phyloP scores from a whole-genome alignment of 2,797 vertebrate species.

The Nannoperca obscura region DNA sequence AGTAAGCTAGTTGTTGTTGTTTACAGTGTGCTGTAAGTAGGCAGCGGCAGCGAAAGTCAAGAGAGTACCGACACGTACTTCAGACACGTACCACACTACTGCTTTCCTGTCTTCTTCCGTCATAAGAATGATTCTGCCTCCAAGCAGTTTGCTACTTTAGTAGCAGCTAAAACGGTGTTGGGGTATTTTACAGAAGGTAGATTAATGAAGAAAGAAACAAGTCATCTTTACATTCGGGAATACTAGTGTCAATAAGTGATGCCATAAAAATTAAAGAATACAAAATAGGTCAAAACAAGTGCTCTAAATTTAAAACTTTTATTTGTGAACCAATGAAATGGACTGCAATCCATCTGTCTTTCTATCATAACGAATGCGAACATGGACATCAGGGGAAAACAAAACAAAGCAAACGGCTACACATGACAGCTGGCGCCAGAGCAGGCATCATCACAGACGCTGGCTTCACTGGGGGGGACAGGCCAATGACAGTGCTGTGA shows the following conservation, averaged over 20 bases:
- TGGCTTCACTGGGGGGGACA: constrained; percentile 35
- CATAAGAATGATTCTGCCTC: no score
- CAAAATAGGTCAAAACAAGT: constrained; percentile 2
- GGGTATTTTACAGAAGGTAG: not conserved
- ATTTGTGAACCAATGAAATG: constrained; percentile 74
- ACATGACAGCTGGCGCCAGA: constrained; percentile 84
- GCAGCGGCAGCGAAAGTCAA: no score
- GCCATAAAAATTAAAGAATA: not conserved
- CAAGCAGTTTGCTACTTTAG: no score
- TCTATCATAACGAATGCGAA: constrained; percentile 78
- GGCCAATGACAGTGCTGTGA: not conserved
- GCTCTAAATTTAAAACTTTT: constrained; percentile 72
- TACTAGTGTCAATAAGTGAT: not conserved
- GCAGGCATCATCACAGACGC: constrained; percentile 45
- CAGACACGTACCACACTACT: no score
- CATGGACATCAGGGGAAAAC: constrained; percentile 50
- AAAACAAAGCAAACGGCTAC: constrained; percentile 70
- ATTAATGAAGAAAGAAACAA: no score
- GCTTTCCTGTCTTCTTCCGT: no score
- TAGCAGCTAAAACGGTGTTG: no score
- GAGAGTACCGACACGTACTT: no score
- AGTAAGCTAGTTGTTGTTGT: no score
- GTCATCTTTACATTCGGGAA: not conserved
- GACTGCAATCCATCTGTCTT: constrained; percentile 75
- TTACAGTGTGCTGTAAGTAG: no score